These are phyloP conservation scores for Drosophila novamexicana DNA, from an alignment of 1,140 invertebrate species.

Conservation along the genomic window DNA sequence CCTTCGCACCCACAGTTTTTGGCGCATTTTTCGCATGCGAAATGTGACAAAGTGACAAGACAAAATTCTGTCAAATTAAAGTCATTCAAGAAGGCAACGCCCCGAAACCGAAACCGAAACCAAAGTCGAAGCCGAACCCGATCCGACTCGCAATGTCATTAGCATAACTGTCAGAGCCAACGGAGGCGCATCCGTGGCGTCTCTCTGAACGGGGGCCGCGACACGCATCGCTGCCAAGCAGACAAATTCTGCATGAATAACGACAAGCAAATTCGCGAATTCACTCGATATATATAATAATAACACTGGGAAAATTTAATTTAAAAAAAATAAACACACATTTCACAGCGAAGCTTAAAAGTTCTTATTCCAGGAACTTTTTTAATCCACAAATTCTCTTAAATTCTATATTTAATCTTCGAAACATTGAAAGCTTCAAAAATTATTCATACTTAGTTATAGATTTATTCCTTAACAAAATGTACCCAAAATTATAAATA, in stretches of 20 bases:
- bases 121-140: neutral
- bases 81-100: constrained; percentile 63
- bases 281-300: constrained; percentile 35
- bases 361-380: too few species aligned
- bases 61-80: constrained; percentile 83
- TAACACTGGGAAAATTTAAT: neutral
- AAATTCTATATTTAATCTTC: too few species aligned
- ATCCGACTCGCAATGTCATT: constrained; percentile 61
- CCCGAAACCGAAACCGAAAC: constrained; percentile 7
- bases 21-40: constrained; percentile 48
- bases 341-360: too few species aligned
- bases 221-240: constrained; percentile 68
- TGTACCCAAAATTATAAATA: too few species aligned
- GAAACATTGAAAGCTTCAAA: too few species aligned
- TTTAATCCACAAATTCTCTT: too few species aligned
- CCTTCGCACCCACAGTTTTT: constrained; percentile 26
- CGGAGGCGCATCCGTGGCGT: constrained; percentile 20
- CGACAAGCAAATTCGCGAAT: constrained; percentile 55
- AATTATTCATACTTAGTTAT: too few species aligned
- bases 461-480: too few species aligned
- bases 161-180: constrained; percentile 71
- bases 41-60: constrained; percentile 73
- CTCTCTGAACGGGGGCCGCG: constrained; percentile 8
- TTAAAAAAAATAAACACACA: neutral
- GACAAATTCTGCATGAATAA: constrained; percentile 55